These are phyloP conservation scores for Caprella mutica DNA, from an alignment of 2,888 invertebrate species.

Conservation along the genomic window DNA sequence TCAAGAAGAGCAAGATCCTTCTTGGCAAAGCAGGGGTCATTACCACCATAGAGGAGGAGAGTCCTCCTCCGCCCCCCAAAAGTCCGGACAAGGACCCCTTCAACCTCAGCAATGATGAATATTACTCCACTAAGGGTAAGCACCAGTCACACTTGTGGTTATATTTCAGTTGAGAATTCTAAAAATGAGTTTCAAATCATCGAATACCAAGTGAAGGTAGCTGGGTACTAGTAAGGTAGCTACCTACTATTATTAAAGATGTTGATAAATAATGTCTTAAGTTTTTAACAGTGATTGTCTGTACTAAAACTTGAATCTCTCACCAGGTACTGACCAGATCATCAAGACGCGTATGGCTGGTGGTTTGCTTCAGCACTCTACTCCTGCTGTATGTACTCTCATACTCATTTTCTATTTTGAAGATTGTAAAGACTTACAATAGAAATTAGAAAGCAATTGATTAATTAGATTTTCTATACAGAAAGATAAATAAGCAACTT, in stretches of 20 bases:
- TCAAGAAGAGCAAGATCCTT: constrained; percentile 81
- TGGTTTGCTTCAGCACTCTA: constrained; percentile 81
- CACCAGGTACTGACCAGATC: no score
- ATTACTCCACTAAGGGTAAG: constrained; percentile 79
- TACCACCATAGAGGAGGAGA: constrained; percentile 80
- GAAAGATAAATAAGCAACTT: no score
- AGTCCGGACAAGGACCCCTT: constrained; percentile 86
- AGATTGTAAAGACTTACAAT: not conserved
- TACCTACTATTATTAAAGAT: no score
- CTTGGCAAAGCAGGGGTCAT: constrained; percentile 92
- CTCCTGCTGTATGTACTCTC: constrained; percentile 63
- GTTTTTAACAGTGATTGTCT: no score
- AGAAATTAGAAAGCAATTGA: not conserved
- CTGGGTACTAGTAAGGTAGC: no score
- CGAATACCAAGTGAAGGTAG: no score
- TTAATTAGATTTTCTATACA: no score
- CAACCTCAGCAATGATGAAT: constrained; percentile 96
- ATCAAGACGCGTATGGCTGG: constrained; percentile 34
- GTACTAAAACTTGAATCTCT: no score
- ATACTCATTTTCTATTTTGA: not conserved
- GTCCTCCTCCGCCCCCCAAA: constrained; percentile 75
- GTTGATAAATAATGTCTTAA: no score
- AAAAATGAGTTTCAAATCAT: not conserved
- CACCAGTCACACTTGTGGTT: no score
- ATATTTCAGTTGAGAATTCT: no score